Evolutionary conservation across 2,113 vertebrate species (phyloP).

Genomic region (Pteropus alecto): DNA sequence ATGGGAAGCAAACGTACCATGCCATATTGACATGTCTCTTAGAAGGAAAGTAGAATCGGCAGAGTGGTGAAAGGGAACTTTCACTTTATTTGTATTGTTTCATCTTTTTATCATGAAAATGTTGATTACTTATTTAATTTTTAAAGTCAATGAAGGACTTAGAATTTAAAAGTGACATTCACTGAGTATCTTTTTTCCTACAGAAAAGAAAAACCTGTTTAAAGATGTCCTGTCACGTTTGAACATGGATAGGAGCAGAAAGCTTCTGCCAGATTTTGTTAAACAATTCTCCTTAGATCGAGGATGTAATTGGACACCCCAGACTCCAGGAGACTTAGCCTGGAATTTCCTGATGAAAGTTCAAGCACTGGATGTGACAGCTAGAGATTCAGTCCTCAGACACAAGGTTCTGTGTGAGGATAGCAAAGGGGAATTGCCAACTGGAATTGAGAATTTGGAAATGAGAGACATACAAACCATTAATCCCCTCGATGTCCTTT

Average conservation of each 20-base stretch:
- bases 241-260: conserved; percentile 64
- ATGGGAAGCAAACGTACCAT: not conserved
- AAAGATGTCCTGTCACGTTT: conserved; percentile 56
- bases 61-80: not conserved
- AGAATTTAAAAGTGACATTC: not conserved
- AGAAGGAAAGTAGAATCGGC: not conserved
- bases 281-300: conserved; percentile 57
- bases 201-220: conserved; percentile 68
- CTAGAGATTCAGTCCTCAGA: conserved; percentile 50
- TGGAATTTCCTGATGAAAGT: conserved; percentile 74
- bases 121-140: not conserved
- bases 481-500: conserved; percentile 85
- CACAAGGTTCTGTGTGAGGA: not conserved
- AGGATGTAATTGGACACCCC: not conserved
- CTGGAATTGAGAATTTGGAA: not conserved
- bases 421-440: not conserved
- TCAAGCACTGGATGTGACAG: conserved; percentile 58
- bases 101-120: not conserved
- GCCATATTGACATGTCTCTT: not conserved
- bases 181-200: conserved; percentile 1
- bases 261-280: conserved; percentile 54
- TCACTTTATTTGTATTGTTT: not conserved
- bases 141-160: conserved; percentile 2
- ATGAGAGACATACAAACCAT: not conserved
- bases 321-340: conserved; percentile 47